These are phyloP conservation scores for Phalanger gymnotis DNA, from an alignment of 2,797 vertebrate species.

Conservation along the genomic window DNA sequence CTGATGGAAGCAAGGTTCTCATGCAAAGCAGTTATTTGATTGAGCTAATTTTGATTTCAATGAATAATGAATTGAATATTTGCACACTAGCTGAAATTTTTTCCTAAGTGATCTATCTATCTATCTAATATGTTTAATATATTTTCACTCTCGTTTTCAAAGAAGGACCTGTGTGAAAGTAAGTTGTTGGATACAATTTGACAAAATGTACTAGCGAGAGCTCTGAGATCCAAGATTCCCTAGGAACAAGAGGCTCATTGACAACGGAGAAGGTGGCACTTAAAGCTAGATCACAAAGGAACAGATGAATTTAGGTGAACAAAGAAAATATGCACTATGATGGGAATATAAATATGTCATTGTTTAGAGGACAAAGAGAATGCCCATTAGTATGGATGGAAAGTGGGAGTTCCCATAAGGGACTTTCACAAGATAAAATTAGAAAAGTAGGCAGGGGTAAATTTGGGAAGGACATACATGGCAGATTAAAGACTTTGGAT, in stretches of 20 bases:
- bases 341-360: not conserved
- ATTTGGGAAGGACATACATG: not conserved
- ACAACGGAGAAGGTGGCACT: not conserved
- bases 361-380: not conserved
- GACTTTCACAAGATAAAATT: not conserved
- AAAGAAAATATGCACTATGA: not conserved
- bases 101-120: no score
- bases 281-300: not conserved
- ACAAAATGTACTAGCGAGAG: not conserved
- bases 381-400: no score
- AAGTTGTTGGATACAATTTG: not conserved
- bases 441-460: not conserved
- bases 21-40: not conserved
- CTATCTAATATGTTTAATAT: not conserved
- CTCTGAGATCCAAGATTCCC: not conserved
- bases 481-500: not conserved
- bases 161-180: not conserved
- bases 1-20: not conserved
- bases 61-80: not conserved
- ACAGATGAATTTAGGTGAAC: not conserved
- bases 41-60: not conserved
- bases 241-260: not conserved
- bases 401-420: not conserved
- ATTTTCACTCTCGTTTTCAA: not conserved
- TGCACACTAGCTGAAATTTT: not conserved